phyloP scores from a whole-genome alignment of 2,797 vertebrate species.

The Platalea minor region DNA sequence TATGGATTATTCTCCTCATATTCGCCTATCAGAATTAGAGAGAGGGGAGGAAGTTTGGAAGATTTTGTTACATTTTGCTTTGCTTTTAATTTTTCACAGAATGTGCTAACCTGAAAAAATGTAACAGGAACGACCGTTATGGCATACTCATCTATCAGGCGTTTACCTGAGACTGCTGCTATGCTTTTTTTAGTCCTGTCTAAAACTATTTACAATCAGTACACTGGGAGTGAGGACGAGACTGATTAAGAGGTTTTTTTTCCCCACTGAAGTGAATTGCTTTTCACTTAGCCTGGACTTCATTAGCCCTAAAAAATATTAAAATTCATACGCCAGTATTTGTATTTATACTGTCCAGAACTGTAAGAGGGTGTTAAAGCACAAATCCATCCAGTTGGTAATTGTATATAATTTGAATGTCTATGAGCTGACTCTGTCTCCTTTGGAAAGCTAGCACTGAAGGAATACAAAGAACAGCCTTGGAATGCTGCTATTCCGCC shows the following conservation, averaged over 20 bases:
- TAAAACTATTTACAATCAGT: conserved; percentile 34
- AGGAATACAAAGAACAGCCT: background rate
- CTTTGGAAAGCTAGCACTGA: background rate
- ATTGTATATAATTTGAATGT: background rate
- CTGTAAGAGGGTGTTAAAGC: conserved; percentile 3
- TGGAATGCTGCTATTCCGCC: background rate
- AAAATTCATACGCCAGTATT: background rate
- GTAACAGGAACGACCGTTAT: background rate
- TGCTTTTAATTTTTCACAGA: conserved; percentile 12
- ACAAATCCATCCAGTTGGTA: background rate
- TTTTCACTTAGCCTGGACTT: conserved; percentile 14
- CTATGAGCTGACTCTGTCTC: background rate
- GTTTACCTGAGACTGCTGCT: background rate
- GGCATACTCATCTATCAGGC: background rate
- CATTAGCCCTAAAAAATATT: conserved; percentile 20
- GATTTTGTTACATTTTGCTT: background rate
- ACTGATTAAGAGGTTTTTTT: background rate
- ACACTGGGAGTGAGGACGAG: background rate
- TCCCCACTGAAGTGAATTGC: background rate
- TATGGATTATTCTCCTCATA: conserved; percentile 7
- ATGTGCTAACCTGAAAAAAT: conserved; percentile 6
- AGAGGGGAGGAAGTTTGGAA: background rate
- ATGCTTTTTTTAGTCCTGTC: conserved; percentile 26
- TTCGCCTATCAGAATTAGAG: background rate
- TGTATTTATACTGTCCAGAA: background rate